phyloP scores from a whole-genome alignment of 2,888 invertebrate genomes.

The Lysandra coridon region DNA sequence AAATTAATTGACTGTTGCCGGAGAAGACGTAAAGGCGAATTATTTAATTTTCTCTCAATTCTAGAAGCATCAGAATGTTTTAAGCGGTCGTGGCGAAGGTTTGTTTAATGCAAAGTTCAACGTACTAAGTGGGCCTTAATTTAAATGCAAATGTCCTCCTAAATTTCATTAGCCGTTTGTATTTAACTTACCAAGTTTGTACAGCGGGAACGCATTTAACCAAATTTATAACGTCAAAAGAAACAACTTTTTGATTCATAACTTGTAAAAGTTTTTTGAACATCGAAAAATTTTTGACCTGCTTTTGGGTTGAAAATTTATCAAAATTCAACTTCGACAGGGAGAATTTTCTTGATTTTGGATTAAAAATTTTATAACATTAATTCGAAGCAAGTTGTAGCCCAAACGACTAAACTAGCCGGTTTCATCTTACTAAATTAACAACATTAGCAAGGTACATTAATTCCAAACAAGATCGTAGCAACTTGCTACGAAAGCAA shows the following conservation, averaged over 20 bases:
- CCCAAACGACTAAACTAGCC: too few relatives aligned
- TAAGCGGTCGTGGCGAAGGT: background rate
- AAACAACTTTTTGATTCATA: background rate
- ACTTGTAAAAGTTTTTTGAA: background rate
- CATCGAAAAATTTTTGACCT: too few relatives aligned
- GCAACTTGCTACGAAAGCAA: too few relatives aligned
- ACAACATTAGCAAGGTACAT: too few relatives aligned
- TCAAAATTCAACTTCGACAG: too few relatives aligned
- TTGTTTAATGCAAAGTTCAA: background rate
- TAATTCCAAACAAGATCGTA: background rate
- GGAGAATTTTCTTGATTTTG: too few relatives aligned
- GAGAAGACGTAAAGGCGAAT: background rate
- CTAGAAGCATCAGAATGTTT: background rate
- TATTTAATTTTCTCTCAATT: background rate
- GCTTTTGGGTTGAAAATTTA: too few relatives aligned
- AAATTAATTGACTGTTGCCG: background rate
- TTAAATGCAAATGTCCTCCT: constrained; percentile 13
- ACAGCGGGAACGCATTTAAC: background rate
- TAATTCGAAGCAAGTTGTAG: too few relatives aligned
- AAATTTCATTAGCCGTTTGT: constrained; percentile 11
- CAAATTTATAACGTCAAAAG: constrained; percentile 1
- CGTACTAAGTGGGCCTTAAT: constrained; percentile 9
- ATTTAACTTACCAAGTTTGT: constrained; percentile 14
- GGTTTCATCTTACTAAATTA: too few relatives aligned
- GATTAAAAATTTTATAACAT: too few relatives aligned